These are phyloP conservation scores for Ispidina lecontei DNA, from an alignment of 2,797 vertebrate species.

Conservation along the genomic window DNA sequence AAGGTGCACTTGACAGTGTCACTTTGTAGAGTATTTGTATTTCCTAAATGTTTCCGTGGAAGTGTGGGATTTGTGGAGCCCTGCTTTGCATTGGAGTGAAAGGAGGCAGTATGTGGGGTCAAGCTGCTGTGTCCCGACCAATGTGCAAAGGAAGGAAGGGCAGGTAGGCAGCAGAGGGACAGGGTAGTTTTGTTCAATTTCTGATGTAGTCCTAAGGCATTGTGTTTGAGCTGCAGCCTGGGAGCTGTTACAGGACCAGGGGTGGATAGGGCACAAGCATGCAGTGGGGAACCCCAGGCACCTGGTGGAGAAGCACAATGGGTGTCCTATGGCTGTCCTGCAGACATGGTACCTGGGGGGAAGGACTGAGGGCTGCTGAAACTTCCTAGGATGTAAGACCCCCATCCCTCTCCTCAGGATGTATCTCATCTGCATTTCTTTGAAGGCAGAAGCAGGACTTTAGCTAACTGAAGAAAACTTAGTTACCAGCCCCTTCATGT, in stretches of 20 bases:
- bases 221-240: not conserved
- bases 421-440: not conserved
- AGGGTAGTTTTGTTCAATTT: fast-evolving
- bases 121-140: not conserved
- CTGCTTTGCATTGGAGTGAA: not conserved
- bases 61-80: not conserved
- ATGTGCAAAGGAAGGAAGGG: fast-evolving
- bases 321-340: not conserved
- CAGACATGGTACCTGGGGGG: fast-evolving
- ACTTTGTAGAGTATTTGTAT: not conserved
- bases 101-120: not conserved
- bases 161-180: not conserved
- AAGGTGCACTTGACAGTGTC: not conserved
- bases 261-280: not conserved
- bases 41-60: not conserved
- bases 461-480: not conserved
- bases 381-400: not conserved
- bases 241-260: not conserved
- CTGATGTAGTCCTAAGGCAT: not conserved
- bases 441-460: not conserved
- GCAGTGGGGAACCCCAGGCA: fast-evolving
- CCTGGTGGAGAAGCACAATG: fast-evolving
- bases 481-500: not conserved
- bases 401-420: not conserved
- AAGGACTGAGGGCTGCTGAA: not conserved